A percentile compares a stretch with the other conserved stretches of the same genome.
These are phyloP conservation scores for Thyatira batis DNA, from an alignment of 2,888 invertebrate genomes.

Conservation along the genomic window DNA sequence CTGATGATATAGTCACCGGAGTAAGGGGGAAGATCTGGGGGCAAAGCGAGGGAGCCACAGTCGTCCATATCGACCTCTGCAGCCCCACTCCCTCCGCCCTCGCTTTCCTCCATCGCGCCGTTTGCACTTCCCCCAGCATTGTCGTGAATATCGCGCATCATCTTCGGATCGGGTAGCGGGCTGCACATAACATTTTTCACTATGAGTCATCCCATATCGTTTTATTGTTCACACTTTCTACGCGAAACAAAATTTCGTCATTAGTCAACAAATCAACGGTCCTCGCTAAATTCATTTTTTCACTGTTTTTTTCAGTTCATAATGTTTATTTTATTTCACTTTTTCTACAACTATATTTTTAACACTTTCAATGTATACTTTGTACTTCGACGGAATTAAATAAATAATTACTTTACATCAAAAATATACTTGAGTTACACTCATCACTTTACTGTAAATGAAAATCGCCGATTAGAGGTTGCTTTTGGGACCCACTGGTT, in stretches of 20 bases:
- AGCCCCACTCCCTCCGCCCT: slow-evolving; percentile 80
- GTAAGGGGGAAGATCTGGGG: slow-evolving; percentile 78
- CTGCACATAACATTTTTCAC: slow-evolving; percentile 76
- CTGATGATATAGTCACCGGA: slow-evolving; percentile 90
- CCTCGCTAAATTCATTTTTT: slow-evolving; percentile 65
- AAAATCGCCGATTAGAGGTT: slow-evolving; percentile 27
- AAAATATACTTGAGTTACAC: slow-evolving; percentile 68
- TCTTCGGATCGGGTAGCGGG: slow-evolving; percentile 73
- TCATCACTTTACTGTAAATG: slow-evolving; percentile 69
- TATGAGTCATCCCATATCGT: slow-evolving; percentile 82
- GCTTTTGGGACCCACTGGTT: slow-evolving; percentile 49
- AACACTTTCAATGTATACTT: slow-evolving; percentile 65
- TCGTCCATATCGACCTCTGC: slow-evolving; percentile 80
- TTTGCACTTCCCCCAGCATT: slow-evolving; percentile 74
- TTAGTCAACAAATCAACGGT: too few species aligned
- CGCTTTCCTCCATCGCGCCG: slow-evolving; percentile 81
- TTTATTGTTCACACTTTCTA: slow-evolving; percentile 69
- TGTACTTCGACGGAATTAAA: slow-evolving; percentile 75
- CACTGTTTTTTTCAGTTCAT: slow-evolving; percentile 56
- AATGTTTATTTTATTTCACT: slow-evolving; percentile 51
- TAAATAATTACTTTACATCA: slow-evolving; percentile 64
- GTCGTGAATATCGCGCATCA: slow-evolving; percentile 82
- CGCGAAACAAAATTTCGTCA: slow-evolving; percentile 55
- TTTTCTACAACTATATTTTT: slow-evolving; percentile 43
- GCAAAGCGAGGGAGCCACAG: slow-evolving; percentile 79